Base-by-base conservation (phyloP, 2,113 vertebrate species). In the Meleagris gallopavo region DNA sequence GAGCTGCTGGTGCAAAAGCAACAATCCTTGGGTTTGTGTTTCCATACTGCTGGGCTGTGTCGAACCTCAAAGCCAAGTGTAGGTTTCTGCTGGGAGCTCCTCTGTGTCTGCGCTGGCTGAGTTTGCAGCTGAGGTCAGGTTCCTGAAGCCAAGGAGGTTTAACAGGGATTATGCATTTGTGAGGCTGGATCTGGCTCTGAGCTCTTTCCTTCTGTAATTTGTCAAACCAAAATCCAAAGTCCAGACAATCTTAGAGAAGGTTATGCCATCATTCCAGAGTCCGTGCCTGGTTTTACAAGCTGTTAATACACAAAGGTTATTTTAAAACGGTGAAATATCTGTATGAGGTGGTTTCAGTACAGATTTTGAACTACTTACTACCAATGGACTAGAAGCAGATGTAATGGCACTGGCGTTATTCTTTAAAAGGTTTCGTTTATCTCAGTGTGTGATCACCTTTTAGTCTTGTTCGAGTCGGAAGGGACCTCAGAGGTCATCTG, bases 121-220 rank as follows among this genome's bases (percentile, higher is more conserved):
- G 24, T 80, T 84, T 82, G 52, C 43, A 19, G 11, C 52, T 79
- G 62, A 58, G 48, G 76, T 84, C 81, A n/a, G 15, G 22, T 69
- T 94, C 67, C n/a, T 67, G 43, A n/a, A 0, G 3, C 43, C 79
- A 70, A 11, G 67, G 8, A 41, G 58, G 57, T 89, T 61, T 58
- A 83, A 62, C 52, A 48, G 58, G 69, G n/a, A 55, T 93, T 84
- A 41, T 69, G 45, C 13, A 24, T 84, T 48, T 91, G 11, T 57
- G 48, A 77, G 29, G 54, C 69, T 74, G 79, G 52, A 27, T 80
- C 73, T 66, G 50, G 40, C 24, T 65, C 73, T 48, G 55, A 86
- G 36, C 30, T 75, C 32, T 70, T 86, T 67, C 29, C 81, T 84
- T 89, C 74, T 83, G 1, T 70, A 32, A 83, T 86, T 94, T 61